A percentile compares a stretch with the other conserved stretches of the same genome.
Conservation (phyloP, 1,140 invertebrate genomes). For the Drosophila ironensis region DNA sequence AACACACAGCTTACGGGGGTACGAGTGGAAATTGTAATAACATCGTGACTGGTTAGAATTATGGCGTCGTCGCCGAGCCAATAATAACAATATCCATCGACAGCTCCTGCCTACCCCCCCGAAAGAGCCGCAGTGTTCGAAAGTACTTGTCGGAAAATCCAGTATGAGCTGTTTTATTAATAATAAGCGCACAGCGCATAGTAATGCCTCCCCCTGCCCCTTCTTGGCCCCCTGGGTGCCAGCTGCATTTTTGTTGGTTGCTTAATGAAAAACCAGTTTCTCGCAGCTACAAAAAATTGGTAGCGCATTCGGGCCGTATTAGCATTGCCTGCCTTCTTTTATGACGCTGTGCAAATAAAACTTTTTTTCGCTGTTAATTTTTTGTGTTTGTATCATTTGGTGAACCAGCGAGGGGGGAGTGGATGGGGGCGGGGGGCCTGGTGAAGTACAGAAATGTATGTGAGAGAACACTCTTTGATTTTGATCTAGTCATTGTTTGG, state of each 20-base stretch:
- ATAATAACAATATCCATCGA: background rate
- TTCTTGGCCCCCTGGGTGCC: background rate
- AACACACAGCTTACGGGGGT: no score
- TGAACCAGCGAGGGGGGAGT: constrained; percentile 1
- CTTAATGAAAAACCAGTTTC: constrained; percentile 75
- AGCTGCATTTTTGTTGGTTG: constrained; percentile 42
- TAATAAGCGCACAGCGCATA: constrained; percentile 65
- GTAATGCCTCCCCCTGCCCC: background rate
- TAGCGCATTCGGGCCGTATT: constrained; percentile 22
- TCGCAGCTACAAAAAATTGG: constrained; percentile 49
- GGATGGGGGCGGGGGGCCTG: background rate
- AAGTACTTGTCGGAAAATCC: constrained; percentile 68
- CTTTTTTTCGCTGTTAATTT: no score
- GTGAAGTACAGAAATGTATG: constrained; percentile 25
- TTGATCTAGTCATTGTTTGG: constrained; percentile 73
- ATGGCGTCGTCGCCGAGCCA: constrained; percentile 43
- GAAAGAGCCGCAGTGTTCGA: background rate
- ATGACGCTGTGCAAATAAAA: constrained; percentile 51
- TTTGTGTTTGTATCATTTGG: no score
- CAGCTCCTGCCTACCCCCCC: background rate
- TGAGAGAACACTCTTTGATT: constrained; percentile 53
- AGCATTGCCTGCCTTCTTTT: constrained; percentile 42
- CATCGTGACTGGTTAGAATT: constrained; percentile 71
- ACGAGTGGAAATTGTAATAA: constrained; percentile 70
- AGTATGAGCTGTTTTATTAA: constrained; percentile 76